Percentiles rank a stretch among this genome's conserved stretches.
These are phyloP conservation scores for Drosophila borborema DNA, from an alignment of 2,888 invertebrate genomes.

Conservation along the genomic window DNA sequence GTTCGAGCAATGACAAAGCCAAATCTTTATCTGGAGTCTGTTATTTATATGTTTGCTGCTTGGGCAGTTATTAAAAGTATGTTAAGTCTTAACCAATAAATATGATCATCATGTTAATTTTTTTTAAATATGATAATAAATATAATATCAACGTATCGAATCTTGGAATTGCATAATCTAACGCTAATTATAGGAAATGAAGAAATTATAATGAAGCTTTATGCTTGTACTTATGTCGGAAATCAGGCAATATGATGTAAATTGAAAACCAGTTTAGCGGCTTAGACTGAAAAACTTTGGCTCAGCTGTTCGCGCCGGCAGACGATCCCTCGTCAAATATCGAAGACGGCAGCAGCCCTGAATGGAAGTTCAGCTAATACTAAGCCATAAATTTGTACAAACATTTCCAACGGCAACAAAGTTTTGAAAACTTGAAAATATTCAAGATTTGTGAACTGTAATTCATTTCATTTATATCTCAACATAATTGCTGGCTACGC, in stretches of 20 bases:
- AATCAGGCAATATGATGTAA: constrained; percentile 17
- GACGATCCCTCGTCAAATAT: constrained; percentile 16
- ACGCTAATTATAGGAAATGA: constrained; percentile 15
- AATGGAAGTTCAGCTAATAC: constrained; percentile 2
- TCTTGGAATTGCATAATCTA: constrained; percentile 13
- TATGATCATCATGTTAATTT: not conserved
- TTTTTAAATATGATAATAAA: not conserved
- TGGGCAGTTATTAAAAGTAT: not conserved
- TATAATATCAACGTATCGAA: constrained; percentile 9
- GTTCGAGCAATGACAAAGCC: not conserved
- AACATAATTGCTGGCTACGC: not conserved
- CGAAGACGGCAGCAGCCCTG: constrained; percentile 13
- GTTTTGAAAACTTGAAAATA: constrained; percentile 7
- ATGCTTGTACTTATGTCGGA: constrained; percentile 10
- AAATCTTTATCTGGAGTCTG: not conserved
- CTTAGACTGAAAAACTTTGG: constrained; percentile 4
- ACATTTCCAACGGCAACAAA: constrained; percentile 8
- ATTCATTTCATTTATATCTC: constrained; percentile 12
- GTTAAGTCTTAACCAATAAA: not conserved
- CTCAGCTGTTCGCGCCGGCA: not conserved
- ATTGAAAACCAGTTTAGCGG: constrained; percentile 31
- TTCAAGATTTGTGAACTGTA: not conserved
- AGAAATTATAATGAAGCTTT: not conserved
- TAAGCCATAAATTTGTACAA: constrained; percentile 8
- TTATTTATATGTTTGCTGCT: not conserved